Evolutionary conservation across 2,888 invertebrate genomes (phyloP).

Genomic region (Lepidonotus clava): DNA sequence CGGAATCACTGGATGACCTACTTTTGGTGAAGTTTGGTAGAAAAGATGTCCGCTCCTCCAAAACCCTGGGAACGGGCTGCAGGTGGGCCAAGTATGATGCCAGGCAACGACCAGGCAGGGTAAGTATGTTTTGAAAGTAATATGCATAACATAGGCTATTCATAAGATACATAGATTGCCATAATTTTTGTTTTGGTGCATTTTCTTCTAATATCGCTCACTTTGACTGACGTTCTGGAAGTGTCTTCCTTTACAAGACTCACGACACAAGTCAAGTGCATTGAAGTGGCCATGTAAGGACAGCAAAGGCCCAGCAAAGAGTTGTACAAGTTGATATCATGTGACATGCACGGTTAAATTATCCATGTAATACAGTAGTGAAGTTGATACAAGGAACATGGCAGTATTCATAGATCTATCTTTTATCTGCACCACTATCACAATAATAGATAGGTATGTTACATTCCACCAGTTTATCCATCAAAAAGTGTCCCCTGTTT

Average conservation of each 20-base stretch:
- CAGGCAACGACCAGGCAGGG: constrained; percentile 71
- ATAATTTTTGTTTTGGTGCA: neutral
- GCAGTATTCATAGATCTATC: neutral
- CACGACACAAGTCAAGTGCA: too few relatives aligned
- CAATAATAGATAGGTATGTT: too few relatives aligned
- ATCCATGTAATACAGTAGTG: neutral
- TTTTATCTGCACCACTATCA: too few relatives aligned
- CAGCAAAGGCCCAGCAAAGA: too few relatives aligned
- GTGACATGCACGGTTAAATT: neutral
- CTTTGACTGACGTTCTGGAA: neutral
- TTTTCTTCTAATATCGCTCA: neutral
- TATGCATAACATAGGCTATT: too few relatives aligned
- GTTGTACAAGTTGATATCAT: too few relatives aligned
- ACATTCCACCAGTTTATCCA: too few relatives aligned
- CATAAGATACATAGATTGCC: neutral
- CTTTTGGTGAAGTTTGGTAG: too few relatives aligned
- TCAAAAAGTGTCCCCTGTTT: too few relatives aligned
- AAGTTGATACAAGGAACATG: neutral
- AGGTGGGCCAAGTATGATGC: constrained; percentile 68
- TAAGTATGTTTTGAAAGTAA: constrained; percentile 56
- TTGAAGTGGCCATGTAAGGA: too few relatives aligned
- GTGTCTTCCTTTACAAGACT: too few relatives aligned
- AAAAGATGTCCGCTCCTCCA: constrained; percentile 73
- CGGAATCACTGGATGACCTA: too few relatives aligned
- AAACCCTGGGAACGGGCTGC: constrained; percentile 78